These are phyloP conservation scores for Cephus pulcher DNA, from an alignment of 2,888 invertebrate genomes.

Conservation along the genomic window DNA sequence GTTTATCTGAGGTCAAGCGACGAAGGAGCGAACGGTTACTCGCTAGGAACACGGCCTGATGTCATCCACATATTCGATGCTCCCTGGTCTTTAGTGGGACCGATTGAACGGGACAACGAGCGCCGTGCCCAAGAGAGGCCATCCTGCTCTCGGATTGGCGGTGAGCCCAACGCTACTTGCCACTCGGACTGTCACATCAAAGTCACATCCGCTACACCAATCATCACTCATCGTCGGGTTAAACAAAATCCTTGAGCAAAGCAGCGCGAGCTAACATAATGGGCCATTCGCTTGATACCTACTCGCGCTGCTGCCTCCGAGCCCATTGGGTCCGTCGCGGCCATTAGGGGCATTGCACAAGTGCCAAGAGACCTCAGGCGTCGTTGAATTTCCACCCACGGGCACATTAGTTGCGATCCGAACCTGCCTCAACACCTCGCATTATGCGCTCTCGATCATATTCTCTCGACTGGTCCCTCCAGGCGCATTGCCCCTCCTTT, in stretches of 20 bases:
- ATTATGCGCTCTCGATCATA: conserved; percentile 61
- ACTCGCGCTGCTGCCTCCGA: neutral
- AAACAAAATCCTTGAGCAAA: neutral
- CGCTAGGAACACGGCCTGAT: neutral
- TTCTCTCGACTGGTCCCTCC: conserved; percentile 15
- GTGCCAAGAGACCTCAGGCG: conserved; percentile 12
- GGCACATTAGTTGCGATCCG: conserved; percentile 52
- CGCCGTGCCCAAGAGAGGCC: neutral
- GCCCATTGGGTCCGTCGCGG: neutral
- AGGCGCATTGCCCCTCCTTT: conserved; percentile 4
- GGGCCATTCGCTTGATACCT: conserved; percentile 6
- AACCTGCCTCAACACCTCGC: conserved; percentile 59
- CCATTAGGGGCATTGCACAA: neutral
- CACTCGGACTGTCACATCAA: neutral
- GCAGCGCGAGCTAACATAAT: neutral
- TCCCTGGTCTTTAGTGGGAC: neutral
- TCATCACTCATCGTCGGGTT: neutral
- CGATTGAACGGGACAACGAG: neutral
- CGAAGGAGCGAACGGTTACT: neutral
- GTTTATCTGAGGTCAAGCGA: conserved; percentile 1
- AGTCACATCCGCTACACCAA: neutral
- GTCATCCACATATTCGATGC: neutral
- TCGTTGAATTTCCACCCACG: conserved; percentile 59
- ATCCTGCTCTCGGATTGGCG: neutral
- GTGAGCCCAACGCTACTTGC: neutral